phyloP scores from a whole-genome alignment of 2,888 invertebrate genomes.

The Lithophane leautieri region DNA sequence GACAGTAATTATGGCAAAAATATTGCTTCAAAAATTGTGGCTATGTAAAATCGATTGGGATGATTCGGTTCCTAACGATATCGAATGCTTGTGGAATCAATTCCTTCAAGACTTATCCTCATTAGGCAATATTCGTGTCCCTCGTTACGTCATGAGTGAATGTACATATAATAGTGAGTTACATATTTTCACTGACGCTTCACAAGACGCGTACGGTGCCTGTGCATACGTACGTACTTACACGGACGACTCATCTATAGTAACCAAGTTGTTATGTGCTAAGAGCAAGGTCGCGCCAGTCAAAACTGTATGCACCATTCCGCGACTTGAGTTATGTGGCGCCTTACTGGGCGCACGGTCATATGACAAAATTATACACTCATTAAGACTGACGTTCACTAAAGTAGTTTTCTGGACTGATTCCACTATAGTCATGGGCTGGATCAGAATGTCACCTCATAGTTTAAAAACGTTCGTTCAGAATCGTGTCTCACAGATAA shows the following conservation, averaged over 20 bases:
- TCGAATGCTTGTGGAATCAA: conserved; percentile 8
- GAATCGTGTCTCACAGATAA: conserved; percentile 3
- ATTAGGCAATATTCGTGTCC: not conserved
- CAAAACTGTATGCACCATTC: not conserved
- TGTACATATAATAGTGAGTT: not conserved
- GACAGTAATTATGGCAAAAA: not conserved
- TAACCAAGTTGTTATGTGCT: not conserved
- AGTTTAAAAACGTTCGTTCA: conserved; percentile 1
- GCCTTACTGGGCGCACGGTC: not conserved
- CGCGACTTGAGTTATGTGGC: not conserved
- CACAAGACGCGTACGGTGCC: not conserved
- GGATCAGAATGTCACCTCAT: conserved; percentile 1
- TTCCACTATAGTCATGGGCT: conserved; percentile 6
- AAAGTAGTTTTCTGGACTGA: not conserved
- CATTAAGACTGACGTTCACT: not conserved
- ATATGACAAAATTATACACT: not conserved
- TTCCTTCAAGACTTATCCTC: conserved; percentile 1
- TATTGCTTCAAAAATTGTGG: not conserved
- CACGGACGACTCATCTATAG: not conserved
- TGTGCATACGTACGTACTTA: too few relatives aligned
- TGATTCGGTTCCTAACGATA: not conserved
- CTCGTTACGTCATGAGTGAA: not conserved
- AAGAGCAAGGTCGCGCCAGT: not conserved
- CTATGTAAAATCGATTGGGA: not conserved
- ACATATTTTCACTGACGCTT: not conserved